Evolutionary conservation across 2,113 vertebrate genomes (phyloP).

Genomic region (Ivindomyrus marchei): DNA sequence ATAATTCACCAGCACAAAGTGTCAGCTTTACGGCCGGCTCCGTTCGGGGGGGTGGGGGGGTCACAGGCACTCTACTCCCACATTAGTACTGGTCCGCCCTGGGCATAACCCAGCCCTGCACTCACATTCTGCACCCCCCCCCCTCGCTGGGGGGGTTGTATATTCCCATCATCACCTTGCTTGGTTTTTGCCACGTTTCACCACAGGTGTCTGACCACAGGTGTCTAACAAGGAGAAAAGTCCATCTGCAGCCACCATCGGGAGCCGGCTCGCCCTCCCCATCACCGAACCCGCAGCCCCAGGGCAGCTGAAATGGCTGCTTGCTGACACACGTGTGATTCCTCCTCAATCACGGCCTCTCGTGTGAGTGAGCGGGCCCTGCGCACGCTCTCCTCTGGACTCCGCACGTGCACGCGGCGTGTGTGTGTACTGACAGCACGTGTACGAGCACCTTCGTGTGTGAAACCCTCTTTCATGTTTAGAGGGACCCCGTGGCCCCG

Average conservation of each 20-base stretch:
- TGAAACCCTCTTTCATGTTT: background rate
- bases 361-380: background rate
- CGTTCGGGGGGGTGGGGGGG: conserved; percentile 16
- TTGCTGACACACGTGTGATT: background rate
- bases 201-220: background rate
- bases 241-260: background rate
- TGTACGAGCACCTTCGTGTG: background rate
- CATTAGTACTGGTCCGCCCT: background rate
- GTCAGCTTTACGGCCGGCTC: conserved; percentile 29
- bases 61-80: background rate
- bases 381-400: background rate
- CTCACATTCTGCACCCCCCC: background rate
- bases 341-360: background rate
- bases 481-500: background rate
- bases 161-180: background rate
- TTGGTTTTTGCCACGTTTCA: background rate
- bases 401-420: background rate
- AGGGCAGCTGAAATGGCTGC: background rate
- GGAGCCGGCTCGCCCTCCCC: background rate
- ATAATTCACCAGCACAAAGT: conserved; percentile 37
- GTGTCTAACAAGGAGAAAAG: background rate
- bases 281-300: background rate
- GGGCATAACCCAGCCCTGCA: background rate
- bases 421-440: background rate
- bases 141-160: background rate